A percentile compares a stretch with the other conserved stretches of the same genome.
These are phyloP conservation scores for Campaea margaritaria DNA, from an alignment of 2,888 invertebrate genomes.

Conservation along the genomic window DNA sequence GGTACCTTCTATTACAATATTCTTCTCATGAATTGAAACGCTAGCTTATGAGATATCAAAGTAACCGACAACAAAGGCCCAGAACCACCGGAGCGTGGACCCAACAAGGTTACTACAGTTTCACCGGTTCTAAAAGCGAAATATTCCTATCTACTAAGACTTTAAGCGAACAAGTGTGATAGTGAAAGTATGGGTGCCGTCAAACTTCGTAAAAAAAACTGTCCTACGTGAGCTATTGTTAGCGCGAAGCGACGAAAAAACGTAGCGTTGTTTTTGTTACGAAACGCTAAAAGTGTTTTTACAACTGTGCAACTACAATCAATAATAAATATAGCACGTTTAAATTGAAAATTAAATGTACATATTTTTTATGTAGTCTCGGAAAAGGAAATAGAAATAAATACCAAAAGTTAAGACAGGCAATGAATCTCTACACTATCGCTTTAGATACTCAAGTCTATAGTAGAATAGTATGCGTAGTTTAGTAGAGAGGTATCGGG, in stretches of 20 bases:
- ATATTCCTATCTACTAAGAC: constrained; percentile 45
- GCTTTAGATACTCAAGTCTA: too few species aligned
- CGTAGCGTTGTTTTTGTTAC: background rate
- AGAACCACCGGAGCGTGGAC: constrained; percentile 60
- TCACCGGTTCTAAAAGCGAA: constrained; percentile 55
- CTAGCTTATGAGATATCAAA: constrained; percentile 21
- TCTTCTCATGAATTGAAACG: constrained; percentile 14
- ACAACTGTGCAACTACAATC: too few species aligned
- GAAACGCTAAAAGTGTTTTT: background rate
- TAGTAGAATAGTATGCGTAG: too few species aligned
- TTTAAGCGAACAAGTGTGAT: constrained; percentile 54
- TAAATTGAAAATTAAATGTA: too few species aligned
- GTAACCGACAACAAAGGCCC: constrained; percentile 56
- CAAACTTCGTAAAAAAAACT: background rate
- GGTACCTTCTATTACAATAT: constrained; percentile 4
- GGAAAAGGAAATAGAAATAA: too few species aligned
- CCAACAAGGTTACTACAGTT: constrained; percentile 65
- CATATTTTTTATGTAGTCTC: too few species aligned
- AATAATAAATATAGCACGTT: too few species aligned
- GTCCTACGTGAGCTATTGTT: background rate
- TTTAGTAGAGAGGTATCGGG: background rate
- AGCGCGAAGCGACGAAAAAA: constrained; percentile 1
- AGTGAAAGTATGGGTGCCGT: constrained; percentile 59
- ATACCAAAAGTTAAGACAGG: too few species aligned
- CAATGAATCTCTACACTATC: too few species aligned